Evolutionary conservation across 2,797 vertebrate genomes (phyloP), one percentile per base, ranked within the genome.

Genomic region (Dicrostonyx torquatus): DNA sequence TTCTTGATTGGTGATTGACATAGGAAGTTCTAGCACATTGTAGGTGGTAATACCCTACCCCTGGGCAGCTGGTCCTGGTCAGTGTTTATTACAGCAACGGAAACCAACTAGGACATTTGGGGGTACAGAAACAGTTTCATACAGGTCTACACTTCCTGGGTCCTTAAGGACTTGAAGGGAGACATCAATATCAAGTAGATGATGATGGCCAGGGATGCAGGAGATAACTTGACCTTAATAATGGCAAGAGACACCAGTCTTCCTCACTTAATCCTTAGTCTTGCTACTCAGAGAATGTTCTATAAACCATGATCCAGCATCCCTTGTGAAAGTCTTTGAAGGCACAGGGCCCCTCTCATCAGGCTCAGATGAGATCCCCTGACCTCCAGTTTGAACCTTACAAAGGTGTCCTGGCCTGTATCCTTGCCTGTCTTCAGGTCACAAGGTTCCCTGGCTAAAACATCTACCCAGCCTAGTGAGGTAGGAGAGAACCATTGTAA

Each of bases 401-500:
- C 43, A 66, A 50, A 87, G 90, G 31, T n/a, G 9, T 8, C 0
- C 34, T n/a, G 85, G 62, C 62, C 29, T 1, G 0, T 4, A 14
- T 12, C 34, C 10, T n/a, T 29, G 0, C 8, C 40, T 14, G 0
- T 34, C 1, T 24, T 45, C 53, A 14, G 84, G n/a, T 72, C 8
- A 2, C 34, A 10, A 10, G 14, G 22, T 29, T 75, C 76, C 6
- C 76, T 34, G 14, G 15, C 20, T 62, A 17, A 17, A 12, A 40
- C 73, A 45, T 75, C 45, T 82, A 20, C 29, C 6, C 10, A 34
- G 22, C 22, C 7, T 13, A 89, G 31, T 14, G 17, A 45, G 64
- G n/a, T 2, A 45, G 6, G 15, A 3, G 3, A 5, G 1, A 43
- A 13, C 0, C 0, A 26, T 18, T 14, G 34, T 17, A 18, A 76